These are phyloP conservation scores for Bovichtus diacanthus DNA, from an alignment of 2,797 vertebrate species.

Conservation along the genomic window DNA sequence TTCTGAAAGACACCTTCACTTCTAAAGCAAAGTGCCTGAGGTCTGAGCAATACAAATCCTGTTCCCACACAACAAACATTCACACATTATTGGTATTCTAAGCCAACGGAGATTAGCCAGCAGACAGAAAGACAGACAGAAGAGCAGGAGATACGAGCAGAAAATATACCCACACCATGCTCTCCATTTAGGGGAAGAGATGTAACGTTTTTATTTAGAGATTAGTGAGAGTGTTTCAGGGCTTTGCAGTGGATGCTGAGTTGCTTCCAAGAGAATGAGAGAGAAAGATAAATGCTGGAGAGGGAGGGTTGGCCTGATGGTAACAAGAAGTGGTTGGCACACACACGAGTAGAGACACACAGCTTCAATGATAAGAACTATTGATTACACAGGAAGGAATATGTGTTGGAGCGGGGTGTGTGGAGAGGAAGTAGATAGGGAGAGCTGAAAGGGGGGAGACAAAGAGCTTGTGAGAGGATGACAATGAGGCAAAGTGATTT, in stretches of 20 bases:
- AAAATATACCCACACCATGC: slow-evolving; percentile 1
- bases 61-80: not conserved
- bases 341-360: slow-evolving; percentile 12
- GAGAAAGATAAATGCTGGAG: slow-evolving; percentile 3
- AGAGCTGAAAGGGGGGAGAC: slow-evolving; percentile 6
- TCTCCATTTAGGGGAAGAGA: slow-evolving; percentile 27
- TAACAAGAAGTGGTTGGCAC: slow-evolving; percentile 18
- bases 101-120: not conserved
- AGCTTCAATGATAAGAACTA: slow-evolving; percentile 38
- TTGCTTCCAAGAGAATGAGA: slow-evolving; percentile 37
- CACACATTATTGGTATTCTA: slow-evolving; percentile 1
- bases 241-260: slow-evolving; percentile 26
- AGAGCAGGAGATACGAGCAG: not conserved
- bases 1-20: not conserved
- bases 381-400: slow-evolving; percentile 46
- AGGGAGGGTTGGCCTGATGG: slow-evolving; percentile 11
- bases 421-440: slow-evolving; percentile 12
- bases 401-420: slow-evolving; percentile 21
- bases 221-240: slow-evolving; percentile 12
- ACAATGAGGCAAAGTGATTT: slow-evolving; percentile 6
- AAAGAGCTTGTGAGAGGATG: not conserved
- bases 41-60: not conserved
- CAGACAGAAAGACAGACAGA: not conserved
- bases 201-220: slow-evolving; percentile 34
- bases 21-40: not conserved